Evolutionary conservation across 2,113 vertebrate species (phyloP).

Genomic region (Malurus alboscapulatus): DNA sequence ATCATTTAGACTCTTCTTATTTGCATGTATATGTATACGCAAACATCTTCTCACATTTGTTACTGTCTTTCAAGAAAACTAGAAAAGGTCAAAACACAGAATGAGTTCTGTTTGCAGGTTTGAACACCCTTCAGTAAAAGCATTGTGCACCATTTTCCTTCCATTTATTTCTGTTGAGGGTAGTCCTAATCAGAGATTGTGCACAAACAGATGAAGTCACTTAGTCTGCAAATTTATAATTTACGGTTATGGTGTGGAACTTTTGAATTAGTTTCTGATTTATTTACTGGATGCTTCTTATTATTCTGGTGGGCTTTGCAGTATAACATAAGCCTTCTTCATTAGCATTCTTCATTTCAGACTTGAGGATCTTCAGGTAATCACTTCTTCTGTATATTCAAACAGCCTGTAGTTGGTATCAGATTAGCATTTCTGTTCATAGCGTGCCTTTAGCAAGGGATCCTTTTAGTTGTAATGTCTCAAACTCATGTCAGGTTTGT

Average conservation of each 20-base stretch:
- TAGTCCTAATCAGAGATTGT: background rate
- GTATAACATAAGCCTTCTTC: background rate
- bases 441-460: background rate
- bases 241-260: background rate
- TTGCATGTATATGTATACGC: background rate
- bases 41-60: background rate
- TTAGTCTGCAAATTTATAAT: background rate
- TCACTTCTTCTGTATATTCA: background rate
- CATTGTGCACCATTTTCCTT: background rate
- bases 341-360: background rate
- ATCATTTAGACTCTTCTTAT: background rate
- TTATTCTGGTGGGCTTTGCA: background rate
- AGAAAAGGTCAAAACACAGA: background rate
- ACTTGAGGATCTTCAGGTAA: background rate
- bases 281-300: background rate
- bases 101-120: background rate
- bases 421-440: background rate
- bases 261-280: background rate
- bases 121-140: background rate
- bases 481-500: background rate
- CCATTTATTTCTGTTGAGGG: background rate
- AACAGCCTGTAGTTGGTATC: background rate
- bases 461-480: background rate
- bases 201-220: background rate
- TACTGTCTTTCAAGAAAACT: background rate